Evolutionary conservation across 2,113 vertebrate species (phyloP), one percentile per base, ranked within the genome.

Genomic region (Edolisoma coerulescens): DNA sequence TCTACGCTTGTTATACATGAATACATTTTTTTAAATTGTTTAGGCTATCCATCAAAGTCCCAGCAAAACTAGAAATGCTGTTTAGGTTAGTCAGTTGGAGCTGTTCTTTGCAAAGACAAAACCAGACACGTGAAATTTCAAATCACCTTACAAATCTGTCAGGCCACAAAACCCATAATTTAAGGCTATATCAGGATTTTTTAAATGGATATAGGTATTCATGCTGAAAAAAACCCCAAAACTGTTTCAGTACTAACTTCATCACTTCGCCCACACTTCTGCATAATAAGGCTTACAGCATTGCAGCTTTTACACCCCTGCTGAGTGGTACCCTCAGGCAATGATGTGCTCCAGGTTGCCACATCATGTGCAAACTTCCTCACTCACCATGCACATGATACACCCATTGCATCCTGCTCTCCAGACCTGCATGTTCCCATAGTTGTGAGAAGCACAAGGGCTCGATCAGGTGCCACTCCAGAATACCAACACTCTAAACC

Each of bases 391-490:
- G 1, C 37, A 30, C 24, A 5, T 1, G 35, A 60, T 7, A 39
- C 20, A 30, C 5, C 8, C 3, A 0, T 0, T 15, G 28, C 4
- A 26, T 3, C 21, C 64, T 3, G 0, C 18, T 74, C 35, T 59
- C 50, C 16, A n/a, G 26, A 32, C 6, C 20, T 30, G 24, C 15
- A 7, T 0, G 1, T 37, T 76, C 6, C 49, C 63, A 44, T 0
- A n/a, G 33, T 0, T 47, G 8, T 8, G 28, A 77, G 24, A 27
- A 33, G 26, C 16, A 24, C 17, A 28, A 37, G 39, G 12, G 39
- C 39, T 59, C 41, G n/a, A 30, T 77, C 23, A 61, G 45, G 49
- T 2, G 14, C 11, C 13, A 26, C 42, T 56, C 26, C 28, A 44
- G 19, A 77, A 75, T 3, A 73, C 4, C 27, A 12, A 5, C 16